Base-by-base conservation (phyloP, 2,797 vertebrate genomes). In the Acrossocheilus fasciatus region DNA sequence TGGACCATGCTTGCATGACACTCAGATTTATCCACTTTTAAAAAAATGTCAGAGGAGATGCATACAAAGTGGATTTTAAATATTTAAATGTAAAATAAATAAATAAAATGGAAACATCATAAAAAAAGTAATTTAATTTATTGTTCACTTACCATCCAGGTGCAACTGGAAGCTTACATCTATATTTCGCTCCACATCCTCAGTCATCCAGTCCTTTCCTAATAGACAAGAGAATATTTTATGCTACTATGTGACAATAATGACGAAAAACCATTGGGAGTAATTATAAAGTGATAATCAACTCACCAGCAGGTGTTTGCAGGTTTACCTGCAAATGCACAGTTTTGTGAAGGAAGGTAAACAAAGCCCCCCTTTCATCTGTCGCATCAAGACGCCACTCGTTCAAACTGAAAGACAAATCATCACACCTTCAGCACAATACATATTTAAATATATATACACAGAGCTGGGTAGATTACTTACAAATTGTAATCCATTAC, bases 341-440 rank as follows among this genome's bases (percentile, higher is more conserved):
- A 34, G 95, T 95, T 12, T 91, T 86, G 36, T 96, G 47, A 45
- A 96, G 95, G 36, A 96, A 96, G 0, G 92, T 90, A 92, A 92
- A 96, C 64, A 92, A 30, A 0, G 78, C 66, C 50, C 62, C 50
- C 87, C 86, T 85, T 81, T 92, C 90, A 0, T 12, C 89, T 52
- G 66, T 89, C 59, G 90, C 87, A 77, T 30, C 85, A 34, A 95
- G 47, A 82, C 80, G 93, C 95, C 95, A 96, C 88, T 96, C 96
- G 74, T 91, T 95, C 62, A 96, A 4, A 86, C 96, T 96, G 87
- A 82, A 74, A 82, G 17, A 86, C 79, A 50, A 83, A 85, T 84
- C 4, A 14, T 77, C 2, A 68, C 0, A 82, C n/a, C 26, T 39
- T 79, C 23, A 85, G 15, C 20, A 43, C n/a, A 54, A 47, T 14